These are phyloP conservation scores for Andrena hattorfiana DNA, from an alignment of 2,888 invertebrate species.

Conservation along the genomic window DNA sequence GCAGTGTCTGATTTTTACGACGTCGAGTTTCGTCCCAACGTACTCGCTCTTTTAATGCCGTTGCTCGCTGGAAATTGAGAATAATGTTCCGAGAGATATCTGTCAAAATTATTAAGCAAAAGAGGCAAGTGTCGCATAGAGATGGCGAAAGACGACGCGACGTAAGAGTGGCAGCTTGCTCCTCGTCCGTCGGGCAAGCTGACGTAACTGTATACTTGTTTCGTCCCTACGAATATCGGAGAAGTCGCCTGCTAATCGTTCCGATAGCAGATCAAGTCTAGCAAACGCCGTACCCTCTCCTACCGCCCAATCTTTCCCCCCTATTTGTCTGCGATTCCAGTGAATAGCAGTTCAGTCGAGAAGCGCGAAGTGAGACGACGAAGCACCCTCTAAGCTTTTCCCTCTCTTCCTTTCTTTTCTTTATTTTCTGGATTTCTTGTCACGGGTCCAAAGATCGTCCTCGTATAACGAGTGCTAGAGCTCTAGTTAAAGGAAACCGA, in stretches of 20 bases:
- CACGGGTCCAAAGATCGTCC: slow-evolving; percentile 82
- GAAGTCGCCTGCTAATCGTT: slow-evolving; percentile 4
- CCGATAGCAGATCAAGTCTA: neutral
- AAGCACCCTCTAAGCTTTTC: neutral
- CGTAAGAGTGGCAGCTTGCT: slow-evolving; percentile 43
- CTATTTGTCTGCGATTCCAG: neutral
- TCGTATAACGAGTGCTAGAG: slow-evolving; percentile 74
- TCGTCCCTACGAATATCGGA: neutral
- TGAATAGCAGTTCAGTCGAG: neutral
- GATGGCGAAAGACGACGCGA: slow-evolving; percentile 37
- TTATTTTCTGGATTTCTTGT: slow-evolving; percentile 79
- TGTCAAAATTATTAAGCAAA: too few species aligned
- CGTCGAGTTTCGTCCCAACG: slow-evolving; percentile 44
- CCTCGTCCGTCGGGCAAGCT: neutral
- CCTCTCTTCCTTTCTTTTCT: slow-evolving; percentile 15
- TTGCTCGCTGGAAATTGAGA: neutral
- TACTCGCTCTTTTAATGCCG: neutral
- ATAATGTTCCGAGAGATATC: too few species aligned
- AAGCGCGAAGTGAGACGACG: neutral
- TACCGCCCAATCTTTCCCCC: neutral
- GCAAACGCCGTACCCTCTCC: slow-evolving; percentile 16
- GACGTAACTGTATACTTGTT: neutral
- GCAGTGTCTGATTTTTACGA: too few species aligned
- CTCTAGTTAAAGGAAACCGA: slow-evolving; percentile 35
- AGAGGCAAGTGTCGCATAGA: neutral